phyloP scores from a whole-genome alignment of 2,888 invertebrate species.

The Hypena proboscidalis region DNA sequence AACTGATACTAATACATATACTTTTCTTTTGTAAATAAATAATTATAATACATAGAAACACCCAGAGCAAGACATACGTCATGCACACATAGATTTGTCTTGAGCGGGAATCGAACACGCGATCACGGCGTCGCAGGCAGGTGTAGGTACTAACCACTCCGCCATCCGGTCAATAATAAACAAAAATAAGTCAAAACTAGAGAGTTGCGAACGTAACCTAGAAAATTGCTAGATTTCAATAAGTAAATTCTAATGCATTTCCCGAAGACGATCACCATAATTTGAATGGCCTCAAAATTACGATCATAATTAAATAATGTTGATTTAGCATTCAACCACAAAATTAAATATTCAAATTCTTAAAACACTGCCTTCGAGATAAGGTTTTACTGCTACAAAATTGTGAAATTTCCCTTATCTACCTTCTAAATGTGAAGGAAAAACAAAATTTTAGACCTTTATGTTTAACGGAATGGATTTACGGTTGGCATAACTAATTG shows the following conservation, averaged over 20 bases:
- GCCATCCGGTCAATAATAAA: too few relatives aligned
- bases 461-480: conserved; percentile 41
- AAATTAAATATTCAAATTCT: conserved; percentile 58
- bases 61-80: too few relatives aligned
- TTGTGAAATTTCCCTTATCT: conserved; percentile 48
- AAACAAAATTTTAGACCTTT: conserved; percentile 41
- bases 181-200: too few relatives aligned
- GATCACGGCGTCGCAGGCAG: too few relatives aligned
- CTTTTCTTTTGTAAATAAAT: too few relatives aligned
- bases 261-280: conserved; percentile 9
- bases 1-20: too few relatives aligned
- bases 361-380: conserved; percentile 48
- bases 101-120: too few relatives aligned
- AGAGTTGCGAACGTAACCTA: too few relatives aligned
- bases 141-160: too few relatives aligned
- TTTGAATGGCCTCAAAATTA: conserved; percentile 27
- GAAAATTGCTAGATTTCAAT: conserved; percentile 3
- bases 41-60: too few relatives aligned
- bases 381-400: conserved; percentile 48
- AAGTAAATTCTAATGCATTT: conserved; percentile 2
- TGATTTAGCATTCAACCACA: conserved; percentile 44
- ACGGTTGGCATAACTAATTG: conserved; percentile 46
- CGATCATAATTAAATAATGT: conserved; percentile 36
- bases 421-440: conserved; percentile 41
- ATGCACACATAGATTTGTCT: too few relatives aligned